Evolutionary conservation across 2,113 vertebrate genomes (phyloP), one percentile per base, ranked within the genome.

Genomic region (Labrus mixtus): DNA sequence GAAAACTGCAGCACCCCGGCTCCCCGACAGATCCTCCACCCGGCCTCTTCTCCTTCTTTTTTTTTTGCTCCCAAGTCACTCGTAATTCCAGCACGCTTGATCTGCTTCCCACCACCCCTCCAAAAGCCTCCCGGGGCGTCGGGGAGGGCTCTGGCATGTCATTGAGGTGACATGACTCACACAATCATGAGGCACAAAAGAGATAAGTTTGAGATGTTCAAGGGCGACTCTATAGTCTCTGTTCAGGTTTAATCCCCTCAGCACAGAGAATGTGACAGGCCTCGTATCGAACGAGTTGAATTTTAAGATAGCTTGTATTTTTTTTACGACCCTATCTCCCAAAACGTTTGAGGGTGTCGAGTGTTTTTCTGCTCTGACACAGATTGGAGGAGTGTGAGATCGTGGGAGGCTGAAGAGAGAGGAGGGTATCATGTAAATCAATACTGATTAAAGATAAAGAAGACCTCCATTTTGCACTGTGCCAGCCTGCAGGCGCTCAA

Each of bases 381-480:
- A 48, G 71, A 80, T 75, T 61, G 41, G 56, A 41, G 78, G 69
- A 65, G 43, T 4, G 62, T 1, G 67, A 60, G 45, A 39, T 55
- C 17, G 41, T 39, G 23, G 41, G 50, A 61, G 55, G 54, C 17
- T 17, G 56, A 60, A n/a, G 54, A 68, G 54, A 68, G 67, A 55
- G 1, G 68, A 75, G 59, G 59, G 68, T 29, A 76, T 83, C 70
- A 37, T 84, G 76, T 72, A 72, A 84, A 91, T 87, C 84, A 74
- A 76, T 67, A 68, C 67, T 51, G 81, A 86, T 84, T 80, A 72
- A 66, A 87, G 69, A 85, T 62, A 73, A 74, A 64, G 63, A 66
- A 33, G 71, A 79, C 67, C 82, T 89, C 88, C 88, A 83, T 89
- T 79, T 74, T 73, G 55, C 75, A 16, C 83, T 76, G 65, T 62